Conservation (phyloP, 2,888 invertebrate species). For the Noctua janthe region DNA sequence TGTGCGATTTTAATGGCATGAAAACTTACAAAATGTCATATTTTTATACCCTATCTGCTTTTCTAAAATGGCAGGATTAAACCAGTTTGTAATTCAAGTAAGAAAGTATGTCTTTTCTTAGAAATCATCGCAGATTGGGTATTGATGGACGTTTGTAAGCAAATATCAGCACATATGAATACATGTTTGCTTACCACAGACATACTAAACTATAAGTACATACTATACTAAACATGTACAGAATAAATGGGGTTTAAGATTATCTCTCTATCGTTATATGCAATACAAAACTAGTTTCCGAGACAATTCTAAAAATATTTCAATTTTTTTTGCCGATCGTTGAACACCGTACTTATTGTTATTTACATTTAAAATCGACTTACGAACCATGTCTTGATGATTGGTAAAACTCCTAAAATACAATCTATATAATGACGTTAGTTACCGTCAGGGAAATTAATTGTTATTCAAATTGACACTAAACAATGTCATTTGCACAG, state of each 20-base stretch:
- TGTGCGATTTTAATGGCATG: slow-evolving; percentile 30
- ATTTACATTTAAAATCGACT: slow-evolving; percentile 73
- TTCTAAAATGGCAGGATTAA: slow-evolving; percentile 31
- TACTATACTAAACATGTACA: slow-evolving; percentile 69
- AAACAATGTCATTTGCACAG: not conserved
- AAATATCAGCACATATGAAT: slow-evolving; percentile 54
- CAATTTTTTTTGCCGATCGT: slow-evolving; percentile 68
- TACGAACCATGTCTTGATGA: slow-evolving; percentile 51
- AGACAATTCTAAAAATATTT: slow-evolving; percentile 73
- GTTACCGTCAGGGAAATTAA: slow-evolving; percentile 6
- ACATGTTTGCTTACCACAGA: slow-evolving; percentile 59
- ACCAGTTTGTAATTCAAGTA: slow-evolving; percentile 20
- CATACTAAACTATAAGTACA: slow-evolving; percentile 62
- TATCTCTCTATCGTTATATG: slow-evolving; percentile 71
- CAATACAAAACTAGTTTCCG: slow-evolving; percentile 80
- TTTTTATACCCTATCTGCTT: slow-evolving; percentile 12
- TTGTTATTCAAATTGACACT: not conserved
- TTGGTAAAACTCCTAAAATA: slow-evolving; percentile 48
- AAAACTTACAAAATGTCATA: slow-evolving; percentile 20
- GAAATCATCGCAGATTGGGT: slow-evolving; percentile 27
- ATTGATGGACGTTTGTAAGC: slow-evolving; percentile 32
- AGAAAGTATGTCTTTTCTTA: slow-evolving; percentile 9
- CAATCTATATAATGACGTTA: slow-evolving; percentile 51
- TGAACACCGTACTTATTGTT: slow-evolving; percentile 80
- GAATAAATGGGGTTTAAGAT: slow-evolving; percentile 78